Conservation (phyloP, 2,888 invertebrate species). For the Eilema caniola region DNA sequence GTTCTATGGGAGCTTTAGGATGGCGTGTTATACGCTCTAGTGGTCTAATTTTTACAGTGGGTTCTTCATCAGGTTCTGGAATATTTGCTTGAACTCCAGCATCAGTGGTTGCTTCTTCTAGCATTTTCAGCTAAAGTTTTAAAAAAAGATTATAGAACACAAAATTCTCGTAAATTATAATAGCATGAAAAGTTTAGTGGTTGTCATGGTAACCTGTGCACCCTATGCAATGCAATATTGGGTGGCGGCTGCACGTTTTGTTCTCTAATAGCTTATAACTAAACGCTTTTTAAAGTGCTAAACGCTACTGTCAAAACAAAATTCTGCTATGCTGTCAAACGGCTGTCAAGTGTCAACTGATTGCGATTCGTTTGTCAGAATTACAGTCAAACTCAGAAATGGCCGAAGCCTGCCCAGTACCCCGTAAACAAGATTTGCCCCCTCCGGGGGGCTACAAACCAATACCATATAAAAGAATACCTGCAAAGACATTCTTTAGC, state of each 20-base stretch:
- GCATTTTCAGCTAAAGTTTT: conserved; percentile 20
- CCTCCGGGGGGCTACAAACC: conserved; percentile 96
- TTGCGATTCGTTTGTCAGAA: neutral
- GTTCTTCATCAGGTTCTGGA: conserved; percentile 66
- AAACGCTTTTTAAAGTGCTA: neutral
- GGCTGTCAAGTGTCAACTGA: neutral
- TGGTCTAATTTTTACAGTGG: conserved; percentile 71
- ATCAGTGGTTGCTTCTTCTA: conserved; percentile 56
- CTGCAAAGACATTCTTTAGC: conserved; percentile 90
- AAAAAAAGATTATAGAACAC: neutral
- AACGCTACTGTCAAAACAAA: too few relatives aligned
- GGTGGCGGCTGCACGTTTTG: neutral
- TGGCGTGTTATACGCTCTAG: conserved; percentile 74
- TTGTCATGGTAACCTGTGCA: conserved; percentile 38
- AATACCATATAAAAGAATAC: conserved; percentile 90
- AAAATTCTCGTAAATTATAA: neutral
- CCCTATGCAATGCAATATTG: neutral
- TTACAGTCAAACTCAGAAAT: conserved; percentile 61
- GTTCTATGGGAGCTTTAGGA: conserved; percentile 77
- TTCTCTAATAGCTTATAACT: neutral
- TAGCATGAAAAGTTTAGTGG: conserved; percentile 14
- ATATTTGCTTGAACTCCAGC: conserved; percentile 75
- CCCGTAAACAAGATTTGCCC: conserved; percentile 94
- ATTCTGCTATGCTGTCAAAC: neutral
- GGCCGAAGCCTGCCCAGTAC: conserved; percentile 68